Conservation (phyloP, 2,888 invertebrate genomes). For the Chloroclystis v-ata region DNA sequence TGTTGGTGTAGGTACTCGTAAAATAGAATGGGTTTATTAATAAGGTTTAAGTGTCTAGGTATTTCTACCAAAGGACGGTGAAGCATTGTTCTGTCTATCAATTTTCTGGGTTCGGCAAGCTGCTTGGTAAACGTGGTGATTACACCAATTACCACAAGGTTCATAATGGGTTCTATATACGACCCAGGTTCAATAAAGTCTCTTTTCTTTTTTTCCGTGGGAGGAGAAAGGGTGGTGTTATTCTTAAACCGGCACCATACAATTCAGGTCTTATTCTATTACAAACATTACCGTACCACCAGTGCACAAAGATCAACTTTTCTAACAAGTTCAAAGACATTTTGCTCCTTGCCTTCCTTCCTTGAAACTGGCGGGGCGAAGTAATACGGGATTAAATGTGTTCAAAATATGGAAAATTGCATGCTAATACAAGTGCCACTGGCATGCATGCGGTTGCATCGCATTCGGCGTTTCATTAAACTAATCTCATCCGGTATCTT, state of each 20-base stretch:
- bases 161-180: too few species aligned
- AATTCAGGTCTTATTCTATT: too few species aligned
- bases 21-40: not conserved
- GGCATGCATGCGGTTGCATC: slow-evolving; percentile 35
- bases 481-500: slow-evolving; percentile 53
- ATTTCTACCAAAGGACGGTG: not conserved
- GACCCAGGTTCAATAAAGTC: too few species aligned
- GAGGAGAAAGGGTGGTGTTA: too few species aligned
- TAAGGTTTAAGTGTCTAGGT: not conserved
- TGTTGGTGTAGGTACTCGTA: slow-evolving; percentile 3
- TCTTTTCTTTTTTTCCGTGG: too few species aligned
- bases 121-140: too few species aligned
- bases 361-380: slow-evolving; percentile 17
- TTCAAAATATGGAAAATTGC: slow-evolving; percentile 63
- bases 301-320: too few species aligned
- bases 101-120: too few species aligned
- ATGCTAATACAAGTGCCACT: slow-evolving; percentile 60
- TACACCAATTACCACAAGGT: too few species aligned
- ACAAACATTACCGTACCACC: too few species aligned
- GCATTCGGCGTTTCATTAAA: slow-evolving; percentile 46
- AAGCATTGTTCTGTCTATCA: not conserved
- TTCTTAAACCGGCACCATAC: too few species aligned
- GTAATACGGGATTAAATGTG: slow-evolving; percentile 43
- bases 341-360: not conserved
- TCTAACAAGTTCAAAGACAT: too few species aligned